These are phyloP conservation scores for Heliconius nattereri DNA, from an alignment of 1,140 invertebrate species.

Conservation along the genomic window DNA sequence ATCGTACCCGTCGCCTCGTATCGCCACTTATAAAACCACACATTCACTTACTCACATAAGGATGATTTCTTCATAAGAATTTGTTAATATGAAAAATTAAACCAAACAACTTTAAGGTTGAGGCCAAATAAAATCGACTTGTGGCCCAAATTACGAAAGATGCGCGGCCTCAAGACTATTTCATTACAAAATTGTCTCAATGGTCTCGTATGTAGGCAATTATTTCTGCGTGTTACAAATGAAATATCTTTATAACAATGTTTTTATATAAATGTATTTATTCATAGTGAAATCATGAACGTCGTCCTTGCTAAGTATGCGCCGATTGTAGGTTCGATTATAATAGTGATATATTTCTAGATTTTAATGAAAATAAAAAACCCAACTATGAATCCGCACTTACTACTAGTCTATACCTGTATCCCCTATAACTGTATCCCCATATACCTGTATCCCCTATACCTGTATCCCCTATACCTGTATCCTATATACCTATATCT, in stretches of 20 bases:
- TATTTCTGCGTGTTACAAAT: conserved; percentile 1
- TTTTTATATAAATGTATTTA: not conserved
- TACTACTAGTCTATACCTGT: too few relatives aligned
- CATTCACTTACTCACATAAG: conserved; percentile 17
- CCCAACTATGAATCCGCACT: too few relatives aligned
- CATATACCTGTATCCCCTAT: too few relatives aligned
- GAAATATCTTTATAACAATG: not conserved
- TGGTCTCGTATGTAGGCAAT: conserved; percentile 13
- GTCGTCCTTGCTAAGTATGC: not conserved
- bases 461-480: too few relatives aligned
- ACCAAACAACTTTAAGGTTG: conserved; percentile 49
- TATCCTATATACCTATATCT: too few relatives aligned
- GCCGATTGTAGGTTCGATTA: not conserved
- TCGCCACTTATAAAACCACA: conserved; percentile 1
- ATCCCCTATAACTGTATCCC: too few relatives aligned
- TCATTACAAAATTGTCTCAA: conserved; percentile 38
- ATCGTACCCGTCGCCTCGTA: conserved; percentile 25
- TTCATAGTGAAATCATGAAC: not conserved
- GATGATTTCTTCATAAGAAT: conserved; percentile 52
- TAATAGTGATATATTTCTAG: too few relatives aligned
- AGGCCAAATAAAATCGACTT: conserved; percentile 33
- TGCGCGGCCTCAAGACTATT: conserved; percentile 30
- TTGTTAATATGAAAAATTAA: conserved; percentile 54
- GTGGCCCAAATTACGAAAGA: conserved; percentile 35
- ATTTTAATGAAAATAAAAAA: too few relatives aligned